Evolutionary conservation across 2,113 vertebrate species (phyloP).

Genomic region (Rostratula benghalensis): DNA sequence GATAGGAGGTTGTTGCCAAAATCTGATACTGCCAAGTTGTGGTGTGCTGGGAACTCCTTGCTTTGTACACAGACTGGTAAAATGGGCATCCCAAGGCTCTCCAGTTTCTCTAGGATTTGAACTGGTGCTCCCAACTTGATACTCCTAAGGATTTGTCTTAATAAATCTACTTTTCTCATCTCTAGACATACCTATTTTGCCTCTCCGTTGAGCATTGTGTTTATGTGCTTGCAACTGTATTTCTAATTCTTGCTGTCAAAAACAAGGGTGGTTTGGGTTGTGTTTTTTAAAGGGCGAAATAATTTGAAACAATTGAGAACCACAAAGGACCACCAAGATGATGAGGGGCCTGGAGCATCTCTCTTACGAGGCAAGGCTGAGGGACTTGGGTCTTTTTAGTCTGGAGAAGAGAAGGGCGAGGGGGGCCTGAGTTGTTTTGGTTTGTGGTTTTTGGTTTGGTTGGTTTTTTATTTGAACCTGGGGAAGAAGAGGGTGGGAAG

Average conservation of each 20-base stretch:
- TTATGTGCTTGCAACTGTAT: not conserved
- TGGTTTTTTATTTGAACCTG: not conserved
- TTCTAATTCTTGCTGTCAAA: not conserved
- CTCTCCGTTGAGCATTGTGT: not conserved
- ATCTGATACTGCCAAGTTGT: not conserved
- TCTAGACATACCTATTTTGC: not conserved
- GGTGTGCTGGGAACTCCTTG: not conserved
- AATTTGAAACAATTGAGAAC: not conserved
- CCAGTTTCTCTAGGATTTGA: not conserved
- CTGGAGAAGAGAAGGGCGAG: too few species aligned
- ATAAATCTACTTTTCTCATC: not conserved
- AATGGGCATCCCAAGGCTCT: not conserved
- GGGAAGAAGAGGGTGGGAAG: not conserved
- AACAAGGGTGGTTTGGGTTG: not conserved
- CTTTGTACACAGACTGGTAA: too few species aligned
- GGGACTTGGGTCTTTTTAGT: too few species aligned
- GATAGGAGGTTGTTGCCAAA: not conserved
- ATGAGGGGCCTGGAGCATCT: too few species aligned
- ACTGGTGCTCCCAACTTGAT: not conserved
- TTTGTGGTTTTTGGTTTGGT: not conserved
- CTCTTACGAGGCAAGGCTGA: too few species aligned
- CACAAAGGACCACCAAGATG: too few species aligned
- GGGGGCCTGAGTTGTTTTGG: too few species aligned
- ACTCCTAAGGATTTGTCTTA: not conserved
- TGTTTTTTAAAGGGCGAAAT: not conserved